phyloP scores from a whole-genome alignment of 2,113 vertebrate genomes.

The Nothobranchius kuhntae region DNA sequence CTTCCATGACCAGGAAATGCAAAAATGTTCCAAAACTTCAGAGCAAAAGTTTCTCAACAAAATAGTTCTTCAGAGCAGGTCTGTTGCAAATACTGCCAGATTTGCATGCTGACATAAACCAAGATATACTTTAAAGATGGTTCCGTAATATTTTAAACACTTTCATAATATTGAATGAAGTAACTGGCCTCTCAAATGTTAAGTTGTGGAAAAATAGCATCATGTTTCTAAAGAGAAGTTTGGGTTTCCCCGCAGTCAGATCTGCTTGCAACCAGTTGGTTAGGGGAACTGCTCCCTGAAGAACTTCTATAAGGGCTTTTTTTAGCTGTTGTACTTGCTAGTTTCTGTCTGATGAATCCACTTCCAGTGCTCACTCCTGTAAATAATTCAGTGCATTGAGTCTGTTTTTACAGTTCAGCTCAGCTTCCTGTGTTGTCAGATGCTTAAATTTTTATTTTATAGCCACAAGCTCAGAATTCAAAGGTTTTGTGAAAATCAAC shows the following conservation, averaged over 20 bases:
- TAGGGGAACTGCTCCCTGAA: conserved; percentile 34
- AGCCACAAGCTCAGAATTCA: neutral
- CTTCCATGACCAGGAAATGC: neutral
- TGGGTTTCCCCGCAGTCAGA: conserved; percentile 16
- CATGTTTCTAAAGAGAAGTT: conserved; percentile 11
- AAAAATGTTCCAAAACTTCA: no score
- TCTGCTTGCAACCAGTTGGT: conserved; percentile 1
- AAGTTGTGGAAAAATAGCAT: neutral
- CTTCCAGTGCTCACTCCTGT: neutral
- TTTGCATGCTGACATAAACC: neutral
- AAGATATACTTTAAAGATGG: no score
- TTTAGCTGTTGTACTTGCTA: conserved; percentile 2
- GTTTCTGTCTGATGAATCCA: neutral
- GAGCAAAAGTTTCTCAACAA: neutral
- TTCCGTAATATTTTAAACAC: no score
- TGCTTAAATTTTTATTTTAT: neutral
- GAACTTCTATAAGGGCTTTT: conserved; percentile 13
- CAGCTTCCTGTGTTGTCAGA: neutral
- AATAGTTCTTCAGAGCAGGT: neutral
- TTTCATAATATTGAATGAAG: neutral
- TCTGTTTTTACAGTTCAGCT: conserved; percentile 2
- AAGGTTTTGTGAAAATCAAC: no score
- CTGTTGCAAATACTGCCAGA: neutral
- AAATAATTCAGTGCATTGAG: neutral
- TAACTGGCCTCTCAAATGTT: neutral